Percentiles rank a stretch among this genome's conserved stretches.
Conservation (phyloP, 2,888 invertebrate genomes). For the Tetranychus truncatus region DNA sequence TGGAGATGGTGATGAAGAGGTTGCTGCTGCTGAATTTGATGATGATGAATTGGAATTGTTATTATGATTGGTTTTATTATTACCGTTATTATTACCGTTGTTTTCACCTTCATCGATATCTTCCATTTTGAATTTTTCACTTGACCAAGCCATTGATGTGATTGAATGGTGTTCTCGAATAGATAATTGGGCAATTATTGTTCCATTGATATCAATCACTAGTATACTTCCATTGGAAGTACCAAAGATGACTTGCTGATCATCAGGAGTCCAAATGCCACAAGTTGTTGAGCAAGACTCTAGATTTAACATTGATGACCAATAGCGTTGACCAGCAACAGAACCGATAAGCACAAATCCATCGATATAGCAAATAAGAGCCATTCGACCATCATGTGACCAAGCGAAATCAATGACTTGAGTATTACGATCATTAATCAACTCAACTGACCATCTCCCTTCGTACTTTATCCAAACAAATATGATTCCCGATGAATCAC, state of each 20-base stretch:
- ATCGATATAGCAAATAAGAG: conserved; percentile 64
- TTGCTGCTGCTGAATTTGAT: conserved; percentile 12
- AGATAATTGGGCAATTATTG: conserved; percentile 82
- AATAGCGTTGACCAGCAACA: conserved; percentile 88
- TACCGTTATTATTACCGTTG: neutral
- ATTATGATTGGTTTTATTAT: neutral
- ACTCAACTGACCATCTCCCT: conserved; percentile 93
- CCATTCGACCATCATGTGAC: conserved; percentile 97
- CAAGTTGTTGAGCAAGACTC: conserved; percentile 74
- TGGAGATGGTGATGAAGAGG: neutral
- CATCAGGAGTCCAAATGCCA: conserved; percentile 95
- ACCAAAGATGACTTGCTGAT: conserved; percentile 88
- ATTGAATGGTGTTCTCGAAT: conserved; percentile 61
- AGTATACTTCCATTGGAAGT: conserved; percentile 80
- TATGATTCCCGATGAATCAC: conserved; percentile 90
- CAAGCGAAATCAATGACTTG: conserved; percentile 87
- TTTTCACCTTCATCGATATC: conserved; percentile 37
- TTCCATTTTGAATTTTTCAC: conserved; percentile 94
- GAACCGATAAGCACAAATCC: conserved; percentile 95
- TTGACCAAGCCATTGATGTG: conserved; percentile 84
- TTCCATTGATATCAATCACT: conserved; percentile 85
- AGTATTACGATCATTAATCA: conserved; percentile 92
- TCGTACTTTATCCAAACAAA: conserved; percentile 99
- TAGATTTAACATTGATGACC: conserved; percentile 90
- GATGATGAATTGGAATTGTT: conserved; percentile 5